A percentile compares a stretch with the other conserved stretches of the same genome.
These are phyloP conservation scores for Matsumurasca onukii DNA, from an alignment of 1,140 invertebrate species.

Conservation along the genomic window DNA sequence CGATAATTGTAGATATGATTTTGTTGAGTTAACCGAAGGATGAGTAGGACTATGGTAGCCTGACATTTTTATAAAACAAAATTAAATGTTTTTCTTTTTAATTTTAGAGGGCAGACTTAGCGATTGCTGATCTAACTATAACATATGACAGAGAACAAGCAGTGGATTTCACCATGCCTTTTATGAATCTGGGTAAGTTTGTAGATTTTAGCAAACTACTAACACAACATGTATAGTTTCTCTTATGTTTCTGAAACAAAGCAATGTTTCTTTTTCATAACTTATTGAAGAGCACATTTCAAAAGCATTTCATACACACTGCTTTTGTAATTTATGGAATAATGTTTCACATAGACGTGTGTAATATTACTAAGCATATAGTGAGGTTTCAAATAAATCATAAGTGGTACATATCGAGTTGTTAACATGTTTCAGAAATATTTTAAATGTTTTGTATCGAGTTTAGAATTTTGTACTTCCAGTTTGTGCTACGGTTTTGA, in stretches of 20 bases:
- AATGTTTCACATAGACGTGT: no score
- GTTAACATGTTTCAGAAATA: no score
- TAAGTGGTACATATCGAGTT: no score
- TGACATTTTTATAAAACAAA: not conserved
- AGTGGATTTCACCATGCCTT: slow-evolving; percentile 94
- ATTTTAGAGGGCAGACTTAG: slow-evolving; percentile 81
- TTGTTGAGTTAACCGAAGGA: not conserved
- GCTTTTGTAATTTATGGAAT: no score
- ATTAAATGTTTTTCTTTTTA: slow-evolving; percentile 17
- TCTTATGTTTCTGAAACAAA: not conserved
- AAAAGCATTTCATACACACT: not conserved
- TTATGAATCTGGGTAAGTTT: slow-evolving; percentile 84
- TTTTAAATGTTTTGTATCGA: no score
- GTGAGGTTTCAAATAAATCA: no score
- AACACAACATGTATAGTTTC: not conserved
- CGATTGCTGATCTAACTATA: slow-evolving; percentile 91
- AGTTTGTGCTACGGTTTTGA: no score
- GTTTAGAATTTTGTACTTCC: no score
- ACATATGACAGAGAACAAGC: slow-evolving; percentile 87
- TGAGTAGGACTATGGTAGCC: not conserved
- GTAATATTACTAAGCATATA: no score
- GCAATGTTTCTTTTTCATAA: not conserved
- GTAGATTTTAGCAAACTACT: not conserved
- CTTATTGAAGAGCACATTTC: not conserved
- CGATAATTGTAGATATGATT: not conserved